Evolutionary conservation across 1,140 invertebrate species (phyloP).

Genomic region (Thrips palmi): DNA sequence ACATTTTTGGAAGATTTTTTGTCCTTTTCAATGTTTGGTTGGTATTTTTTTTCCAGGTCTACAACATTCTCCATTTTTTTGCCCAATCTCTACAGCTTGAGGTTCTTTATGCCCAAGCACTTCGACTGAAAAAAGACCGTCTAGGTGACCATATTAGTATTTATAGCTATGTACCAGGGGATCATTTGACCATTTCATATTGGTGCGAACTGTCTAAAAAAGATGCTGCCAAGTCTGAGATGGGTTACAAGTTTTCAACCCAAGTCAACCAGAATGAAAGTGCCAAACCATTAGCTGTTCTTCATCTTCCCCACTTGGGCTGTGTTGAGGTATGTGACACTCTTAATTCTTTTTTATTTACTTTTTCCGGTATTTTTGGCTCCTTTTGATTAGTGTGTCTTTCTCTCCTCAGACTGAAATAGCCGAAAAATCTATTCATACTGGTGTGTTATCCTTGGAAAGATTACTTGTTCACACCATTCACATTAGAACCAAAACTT

Average conservation of each 20-base stretch:
- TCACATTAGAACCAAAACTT: conserved; percentile 70
- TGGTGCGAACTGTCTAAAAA: conserved; percentile 49
- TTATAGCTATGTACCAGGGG: conserved; percentile 80
- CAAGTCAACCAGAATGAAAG: conserved; percentile 73
- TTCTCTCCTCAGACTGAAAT: conserved; percentile 59
- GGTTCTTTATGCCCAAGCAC: conserved; percentile 84
- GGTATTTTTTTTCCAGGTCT: too few relatives aligned
- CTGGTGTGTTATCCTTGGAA: conserved; percentile 85
- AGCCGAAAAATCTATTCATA: conserved; percentile 59
- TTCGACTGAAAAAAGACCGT: conserved; percentile 68
- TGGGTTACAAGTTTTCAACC: conserved; percentile 72
- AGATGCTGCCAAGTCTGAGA: conserved; percentile 62
- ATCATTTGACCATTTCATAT: conserved; percentile 77
- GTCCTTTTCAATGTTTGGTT: too few relatives aligned
- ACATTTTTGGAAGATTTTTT: too few relatives aligned
- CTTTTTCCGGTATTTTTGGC: too few relatives aligned
- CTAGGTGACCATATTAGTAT: conserved; percentile 80
- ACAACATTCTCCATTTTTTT: conserved; percentile 79
- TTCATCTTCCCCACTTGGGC: conserved; percentile 71
- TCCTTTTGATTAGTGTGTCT: too few relatives aligned
- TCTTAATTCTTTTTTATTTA: too few relatives aligned
- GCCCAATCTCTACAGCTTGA: conserved; percentile 90
- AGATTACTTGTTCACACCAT: conserved; percentile 90
- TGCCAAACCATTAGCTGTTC: conserved; percentile 60
- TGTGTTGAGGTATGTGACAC: too few relatives aligned